Evolutionary conservation across 2,888 invertebrate species (phyloP).

Genomic region (Plagodis dolabraria): DNA sequence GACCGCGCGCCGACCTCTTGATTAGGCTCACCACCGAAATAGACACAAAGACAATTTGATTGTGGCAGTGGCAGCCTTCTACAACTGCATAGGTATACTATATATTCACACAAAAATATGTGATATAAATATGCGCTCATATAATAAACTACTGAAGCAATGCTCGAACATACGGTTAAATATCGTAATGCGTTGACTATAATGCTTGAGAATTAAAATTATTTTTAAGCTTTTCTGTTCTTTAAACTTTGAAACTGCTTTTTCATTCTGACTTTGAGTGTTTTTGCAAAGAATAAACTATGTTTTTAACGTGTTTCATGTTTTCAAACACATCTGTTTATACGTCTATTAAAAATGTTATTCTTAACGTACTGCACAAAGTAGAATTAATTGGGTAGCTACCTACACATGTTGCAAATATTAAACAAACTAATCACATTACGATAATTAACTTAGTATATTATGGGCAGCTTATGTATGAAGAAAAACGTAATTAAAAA

Average conservation of each 20-base stretch:
- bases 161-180: too few species aligned
- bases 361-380: not conserved
- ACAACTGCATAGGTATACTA: conserved; percentile 4
- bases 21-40: conserved; percentile 46
- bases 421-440: too few species aligned
- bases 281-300: conserved; percentile 3
- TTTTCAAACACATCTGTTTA: not conserved
- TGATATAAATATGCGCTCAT: too few species aligned
- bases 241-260: not conserved
- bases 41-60: conserved; percentile 26
- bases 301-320: not conserved
- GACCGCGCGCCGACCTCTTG: conserved; percentile 45
- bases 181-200: too few species aligned
- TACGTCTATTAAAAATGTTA: not conserved
- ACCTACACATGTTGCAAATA: too few species aligned
- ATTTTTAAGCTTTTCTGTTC: too few species aligned
- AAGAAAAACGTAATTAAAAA: too few species aligned
- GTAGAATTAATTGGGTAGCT: too few species aligned
- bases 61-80: conserved; percentile 18
- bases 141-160: too few species aligned
- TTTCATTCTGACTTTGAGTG: not conserved
- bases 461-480: too few species aligned
- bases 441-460: too few species aligned
- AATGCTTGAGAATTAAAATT: too few species aligned
- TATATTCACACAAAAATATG: not conserved